phyloP scores from a whole-genome alignment of 2,888 invertebrate species.

The Catocala sponsa region DNA sequence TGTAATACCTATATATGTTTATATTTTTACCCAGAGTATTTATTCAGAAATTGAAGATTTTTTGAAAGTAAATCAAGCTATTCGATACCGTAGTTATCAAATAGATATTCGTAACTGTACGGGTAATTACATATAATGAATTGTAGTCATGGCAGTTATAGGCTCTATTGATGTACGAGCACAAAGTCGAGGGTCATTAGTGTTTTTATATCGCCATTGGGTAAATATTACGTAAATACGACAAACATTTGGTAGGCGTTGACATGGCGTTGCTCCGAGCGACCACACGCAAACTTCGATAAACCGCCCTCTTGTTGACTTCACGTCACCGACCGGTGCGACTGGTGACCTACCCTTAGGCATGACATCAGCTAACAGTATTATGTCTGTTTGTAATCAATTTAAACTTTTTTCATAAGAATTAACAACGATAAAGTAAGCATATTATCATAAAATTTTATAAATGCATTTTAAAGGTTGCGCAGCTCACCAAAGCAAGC shows the following conservation, averaged over 20 bases:
- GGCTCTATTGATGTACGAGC: neutral
- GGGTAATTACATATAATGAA: too few species aligned
- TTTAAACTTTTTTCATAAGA: conserved; percentile 11
- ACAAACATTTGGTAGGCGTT: conserved; percentile 44
- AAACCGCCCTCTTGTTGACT: conserved; percentile 13
- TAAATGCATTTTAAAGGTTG: conserved; percentile 19
- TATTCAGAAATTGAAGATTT: too few species aligned
- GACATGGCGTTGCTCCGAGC: conserved; percentile 53
- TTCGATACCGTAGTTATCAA: too few species aligned
- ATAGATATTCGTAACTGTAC: too few species aligned
- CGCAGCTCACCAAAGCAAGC: conserved; percentile 25
- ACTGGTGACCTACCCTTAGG: conserved; percentile 41
- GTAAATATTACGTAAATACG: conserved; percentile 19
- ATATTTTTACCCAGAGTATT: too few species aligned
- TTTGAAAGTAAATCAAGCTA: too few species aligned
- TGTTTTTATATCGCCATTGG: conserved; percentile 9
- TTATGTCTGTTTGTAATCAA: neutral
- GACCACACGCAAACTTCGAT: conserved; percentile 45
- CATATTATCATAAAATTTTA: conserved; percentile 25
- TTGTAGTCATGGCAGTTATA: neutral
- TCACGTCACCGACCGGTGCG: conserved; percentile 17
- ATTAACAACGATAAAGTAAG: conserved; percentile 10
- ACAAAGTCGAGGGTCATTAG: conserved; percentile 1
- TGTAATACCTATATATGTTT: too few species aligned
- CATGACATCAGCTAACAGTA: conserved; percentile 7